phyloP scores from a whole-genome alignment of 1,140 invertebrate genomes.

The Triops longicaudatus region DNA sequence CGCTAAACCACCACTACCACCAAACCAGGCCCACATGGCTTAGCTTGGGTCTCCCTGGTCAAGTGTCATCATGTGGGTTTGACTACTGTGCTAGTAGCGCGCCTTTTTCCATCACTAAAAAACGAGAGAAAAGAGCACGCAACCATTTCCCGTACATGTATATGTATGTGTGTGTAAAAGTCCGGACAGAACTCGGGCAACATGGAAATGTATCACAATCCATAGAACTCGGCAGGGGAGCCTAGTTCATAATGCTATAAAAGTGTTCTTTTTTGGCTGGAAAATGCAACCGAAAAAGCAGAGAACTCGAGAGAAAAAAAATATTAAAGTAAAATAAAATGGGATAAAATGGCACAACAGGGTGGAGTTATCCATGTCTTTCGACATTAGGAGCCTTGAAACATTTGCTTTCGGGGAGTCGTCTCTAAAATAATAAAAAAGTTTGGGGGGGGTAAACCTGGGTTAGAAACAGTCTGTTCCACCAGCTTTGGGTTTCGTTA shows the following conservation, averaged over 20 bases:
- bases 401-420: no score
- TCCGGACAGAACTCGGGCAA: background rate
- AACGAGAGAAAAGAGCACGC: background rate
- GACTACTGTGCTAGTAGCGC: no score
- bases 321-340: background rate
- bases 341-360: background rate
- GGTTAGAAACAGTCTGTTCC: no score
- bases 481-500: no score
- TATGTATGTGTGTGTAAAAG: background rate
- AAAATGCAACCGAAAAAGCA: background rate
- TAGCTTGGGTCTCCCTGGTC: background rate
- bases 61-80: background rate
- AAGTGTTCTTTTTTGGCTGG: background rate
- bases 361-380: background rate
- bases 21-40: constrained; percentile 8
- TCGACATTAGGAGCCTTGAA: background rate
- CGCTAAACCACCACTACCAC: background rate
- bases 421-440: no score
- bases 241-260: background rate
- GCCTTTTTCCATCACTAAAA: background rate
- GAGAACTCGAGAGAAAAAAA: background rate
- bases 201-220: background rate
- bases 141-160: background rate
- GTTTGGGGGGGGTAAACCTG: no score
- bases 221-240: background rate